A percentile compares a stretch with the other conserved stretches of the same genome.
Evolutionary conservation across 2,888 invertebrate species (phyloP).

Genomic region (Ceriagrion tenellum): DNA sequence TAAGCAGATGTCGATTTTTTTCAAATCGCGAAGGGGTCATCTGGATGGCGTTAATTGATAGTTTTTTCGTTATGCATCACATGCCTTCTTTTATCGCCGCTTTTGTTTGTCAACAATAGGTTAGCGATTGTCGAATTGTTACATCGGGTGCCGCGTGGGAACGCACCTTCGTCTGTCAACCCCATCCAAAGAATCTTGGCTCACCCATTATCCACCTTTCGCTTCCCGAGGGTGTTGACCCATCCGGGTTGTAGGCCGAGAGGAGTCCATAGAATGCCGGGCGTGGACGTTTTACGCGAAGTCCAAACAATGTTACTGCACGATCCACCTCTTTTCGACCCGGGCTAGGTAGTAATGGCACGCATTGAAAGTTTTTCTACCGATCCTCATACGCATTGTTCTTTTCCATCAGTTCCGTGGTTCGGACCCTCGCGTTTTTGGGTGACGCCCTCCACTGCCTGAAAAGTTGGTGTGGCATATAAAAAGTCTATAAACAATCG

Average conservation of each 20-base stretch:
- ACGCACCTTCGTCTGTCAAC: constrained; percentile 38
- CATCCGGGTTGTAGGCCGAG: constrained; percentile 44
- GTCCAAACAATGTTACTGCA: constrained; percentile 38
- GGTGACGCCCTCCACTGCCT: constrained; percentile 46
- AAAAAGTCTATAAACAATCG: background rate
- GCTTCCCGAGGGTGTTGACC: constrained; percentile 62
- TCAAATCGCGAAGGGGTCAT: background rate
- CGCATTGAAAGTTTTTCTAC: constrained; percentile 40
- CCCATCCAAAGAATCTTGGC: constrained; percentile 40
- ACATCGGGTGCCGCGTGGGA: constrained; percentile 53
- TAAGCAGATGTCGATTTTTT: background rate
- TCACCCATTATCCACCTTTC: constrained; percentile 63
- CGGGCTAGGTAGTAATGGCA: constrained; percentile 14
- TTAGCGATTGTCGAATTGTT: constrained; percentile 21
- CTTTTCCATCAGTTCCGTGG: background rate
- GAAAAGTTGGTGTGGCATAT: background rate
- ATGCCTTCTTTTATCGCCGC: background rate
- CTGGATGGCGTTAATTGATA: background rate
- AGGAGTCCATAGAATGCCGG: constrained; percentile 48
- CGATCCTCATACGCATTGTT: constrained; percentile 39
- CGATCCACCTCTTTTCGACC: constrained; percentile 46
- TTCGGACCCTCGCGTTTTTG: constrained; percentile 4
- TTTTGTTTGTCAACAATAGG: constrained; percentile 4
- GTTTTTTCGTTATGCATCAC: background rate
- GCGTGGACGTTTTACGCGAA: constrained; percentile 48